These are phyloP conservation scores for Ornithoptera priamus DNA, from an alignment of 2,888 invertebrate species.

Conservation along the genomic window DNA sequence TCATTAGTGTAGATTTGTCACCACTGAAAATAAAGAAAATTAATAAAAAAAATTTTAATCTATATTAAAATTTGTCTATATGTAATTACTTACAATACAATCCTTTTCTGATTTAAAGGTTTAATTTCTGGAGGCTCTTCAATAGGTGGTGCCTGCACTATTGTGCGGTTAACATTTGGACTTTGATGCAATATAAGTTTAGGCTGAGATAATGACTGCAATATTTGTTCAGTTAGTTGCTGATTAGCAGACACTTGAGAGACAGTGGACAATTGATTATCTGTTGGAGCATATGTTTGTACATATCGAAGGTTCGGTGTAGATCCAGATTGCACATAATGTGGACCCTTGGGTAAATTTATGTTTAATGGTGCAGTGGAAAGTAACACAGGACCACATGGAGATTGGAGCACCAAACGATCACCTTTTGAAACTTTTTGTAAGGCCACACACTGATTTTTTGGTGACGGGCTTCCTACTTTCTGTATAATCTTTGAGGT, in stretches of 20 bases:
- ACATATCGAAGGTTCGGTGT: slow-evolving; percentile 71
- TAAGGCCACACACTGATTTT: slow-evolving; percentile 54
- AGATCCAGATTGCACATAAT: slow-evolving; percentile 73
- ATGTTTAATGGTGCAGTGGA: slow-evolving; percentile 67
- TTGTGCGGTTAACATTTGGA: slow-evolving; percentile 47
- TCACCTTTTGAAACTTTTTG: slow-evolving; percentile 68
- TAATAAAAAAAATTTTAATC: slow-evolving; percentile 7
- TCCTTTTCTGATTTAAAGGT: slow-evolving; percentile 62
- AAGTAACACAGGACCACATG: slow-evolving; percentile 69
- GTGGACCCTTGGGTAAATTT: slow-evolving; percentile 68
- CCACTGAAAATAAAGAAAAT: slow-evolving; percentile 57
- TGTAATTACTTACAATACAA: slow-evolving; percentile 69
- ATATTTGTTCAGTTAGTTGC: slow-evolving; percentile 82
- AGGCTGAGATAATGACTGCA: slow-evolving; percentile 78
- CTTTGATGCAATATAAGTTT: slow-evolving; percentile 63
- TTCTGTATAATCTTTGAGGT: slow-evolving; percentile 71
- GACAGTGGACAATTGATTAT: slow-evolving; percentile 61
- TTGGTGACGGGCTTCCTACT: slow-evolving; percentile 69
- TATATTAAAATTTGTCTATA: neutral
- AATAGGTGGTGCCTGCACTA: slow-evolving; percentile 42
- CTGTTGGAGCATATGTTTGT: slow-evolving; percentile 63
- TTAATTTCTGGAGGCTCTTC: slow-evolving; percentile 58
- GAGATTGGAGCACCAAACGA: slow-evolving; percentile 67
- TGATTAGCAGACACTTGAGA: slow-evolving; percentile 81
- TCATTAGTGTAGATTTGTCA: slow-evolving; percentile 69